Conservation (phyloP, 2,113 vertebrate species). For the Hippocampus mohnikei region DNA sequence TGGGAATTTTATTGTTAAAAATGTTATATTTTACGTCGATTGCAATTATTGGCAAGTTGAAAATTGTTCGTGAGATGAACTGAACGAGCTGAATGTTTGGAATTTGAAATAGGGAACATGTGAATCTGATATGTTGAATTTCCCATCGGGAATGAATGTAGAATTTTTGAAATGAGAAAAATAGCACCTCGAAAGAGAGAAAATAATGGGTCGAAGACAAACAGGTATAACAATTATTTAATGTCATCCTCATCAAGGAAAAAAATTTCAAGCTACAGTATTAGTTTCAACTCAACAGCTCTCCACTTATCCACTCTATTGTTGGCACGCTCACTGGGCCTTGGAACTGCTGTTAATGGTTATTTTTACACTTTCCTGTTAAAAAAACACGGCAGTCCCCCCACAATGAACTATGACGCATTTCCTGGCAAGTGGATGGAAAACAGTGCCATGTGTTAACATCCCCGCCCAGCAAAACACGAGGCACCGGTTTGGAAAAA, state of each 20-base stretch:
- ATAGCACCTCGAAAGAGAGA: too few relatives aligned
- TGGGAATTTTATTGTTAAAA: too few relatives aligned
- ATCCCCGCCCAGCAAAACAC: slow-evolving; percentile 85
- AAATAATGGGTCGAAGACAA: too few relatives aligned
- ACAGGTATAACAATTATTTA: background rate
- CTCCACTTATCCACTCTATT: slow-evolving; percentile 40
- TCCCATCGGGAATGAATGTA: too few relatives aligned
- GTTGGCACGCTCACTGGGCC: slow-evolving; percentile 27
- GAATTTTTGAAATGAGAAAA: too few relatives aligned
- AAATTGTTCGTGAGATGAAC: too few relatives aligned
- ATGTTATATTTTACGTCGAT: too few relatives aligned
- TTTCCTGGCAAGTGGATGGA: slow-evolving; percentile 92
- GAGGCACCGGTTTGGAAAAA: slow-evolving; percentile 52
- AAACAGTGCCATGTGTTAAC: slow-evolving; percentile 91
- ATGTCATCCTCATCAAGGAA: background rate
- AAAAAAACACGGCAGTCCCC: slow-evolving; percentile 75
- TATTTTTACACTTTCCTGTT: slow-evolving; percentile 98
- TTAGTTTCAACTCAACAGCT: slow-evolving; percentile 33
- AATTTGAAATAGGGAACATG: too few relatives aligned
- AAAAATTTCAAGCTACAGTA: slow-evolving; percentile 17
- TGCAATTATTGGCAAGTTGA: too few relatives aligned
- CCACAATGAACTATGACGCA: slow-evolving; percentile 95
- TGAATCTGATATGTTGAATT: too few relatives aligned
- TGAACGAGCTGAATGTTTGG: too few relatives aligned
- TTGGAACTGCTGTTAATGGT: slow-evolving; percentile 72